phyloP scores from a whole-genome alignment of 2,113 vertebrate genomes.

The Hyla sarda region DNA sequence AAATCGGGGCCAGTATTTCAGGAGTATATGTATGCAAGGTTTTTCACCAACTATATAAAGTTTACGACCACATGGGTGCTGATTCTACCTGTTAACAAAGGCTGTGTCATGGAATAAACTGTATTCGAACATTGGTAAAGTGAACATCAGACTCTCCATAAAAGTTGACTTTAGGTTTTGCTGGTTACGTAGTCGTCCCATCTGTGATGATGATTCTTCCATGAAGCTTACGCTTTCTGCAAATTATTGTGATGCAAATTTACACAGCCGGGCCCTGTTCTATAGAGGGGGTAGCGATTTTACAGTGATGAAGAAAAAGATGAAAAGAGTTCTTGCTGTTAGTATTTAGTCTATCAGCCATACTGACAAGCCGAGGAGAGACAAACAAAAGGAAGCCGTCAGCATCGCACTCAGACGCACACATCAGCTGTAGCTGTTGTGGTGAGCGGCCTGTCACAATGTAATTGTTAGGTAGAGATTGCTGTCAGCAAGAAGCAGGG shows the following conservation, averaged over 20 bases:
- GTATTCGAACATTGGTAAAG: no score
- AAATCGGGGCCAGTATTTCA: no score
- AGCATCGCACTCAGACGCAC: conserved; percentile 22
- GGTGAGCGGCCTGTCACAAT: conserved; percentile 30
- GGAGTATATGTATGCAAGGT: no score
- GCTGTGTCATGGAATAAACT: no score
- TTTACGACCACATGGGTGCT: no score
- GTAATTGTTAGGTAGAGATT: conserved; percentile 51
- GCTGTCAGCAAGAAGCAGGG: conserved; percentile 44
- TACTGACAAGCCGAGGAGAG: conserved; percentile 25
- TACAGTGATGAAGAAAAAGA: conserved; percentile 16
- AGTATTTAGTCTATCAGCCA: conserved; percentile 49
- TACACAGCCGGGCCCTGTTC: neutral
- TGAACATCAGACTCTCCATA: neutral
- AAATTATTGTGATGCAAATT: conserved; percentile 26
- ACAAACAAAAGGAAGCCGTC: conserved; percentile 30
- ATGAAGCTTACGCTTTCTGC: neutral
- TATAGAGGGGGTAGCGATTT: neutral
- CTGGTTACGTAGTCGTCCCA: neutral
- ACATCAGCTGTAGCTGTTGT: conserved; percentile 33
- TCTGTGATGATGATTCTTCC: conserved; percentile 7
- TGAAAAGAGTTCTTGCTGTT: conserved; percentile 8
- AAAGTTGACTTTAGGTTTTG: neutral
- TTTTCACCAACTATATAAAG: no score
- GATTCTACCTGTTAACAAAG: no score